phyloP scores from a whole-genome alignment of 1,140 invertebrate species.

The Asobara japonica region DNA sequence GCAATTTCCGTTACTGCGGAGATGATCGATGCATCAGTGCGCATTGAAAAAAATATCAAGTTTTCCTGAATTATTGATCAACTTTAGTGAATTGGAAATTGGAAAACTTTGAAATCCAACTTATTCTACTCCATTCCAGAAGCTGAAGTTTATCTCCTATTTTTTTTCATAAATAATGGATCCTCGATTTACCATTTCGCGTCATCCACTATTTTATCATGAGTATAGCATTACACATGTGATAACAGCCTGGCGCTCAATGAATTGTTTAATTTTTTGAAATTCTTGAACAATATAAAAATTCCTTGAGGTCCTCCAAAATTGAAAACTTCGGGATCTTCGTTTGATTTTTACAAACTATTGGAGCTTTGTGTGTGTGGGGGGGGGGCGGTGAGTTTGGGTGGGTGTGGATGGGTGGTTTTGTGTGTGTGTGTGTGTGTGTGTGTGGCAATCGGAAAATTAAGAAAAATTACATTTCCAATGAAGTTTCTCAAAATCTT shows the following conservation, averaged over 20 bases:
- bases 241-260: too few relatives aligned
- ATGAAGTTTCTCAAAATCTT: too few relatives aligned
- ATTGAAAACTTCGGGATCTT: too few relatives aligned
- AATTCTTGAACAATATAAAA: slow-evolving; percentile 45
- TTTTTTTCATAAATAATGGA: neutral
- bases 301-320: slow-evolving; percentile 46
- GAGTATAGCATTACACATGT: neutral
- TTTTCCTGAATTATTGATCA: neutral
- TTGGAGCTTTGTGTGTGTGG: too few relatives aligned
- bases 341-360: too few relatives aligned
- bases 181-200: neutral
- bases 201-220: neutral
- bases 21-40: slow-evolving; percentile 10
- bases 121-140: neutral
- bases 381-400: too few relatives aligned
- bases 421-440: too few relatives aligned
- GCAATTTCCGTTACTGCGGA: neutral
- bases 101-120: neutral
- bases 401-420: too few relatives aligned
- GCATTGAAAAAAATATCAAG: neutral
- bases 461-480: too few relatives aligned
- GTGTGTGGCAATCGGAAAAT: too few relatives aligned
- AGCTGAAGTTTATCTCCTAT: neutral
- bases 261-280: too few relatives aligned
- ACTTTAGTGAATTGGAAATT: neutral